These are phyloP conservation scores for Leptosomus discolor DNA, from an alignment of 2,113 vertebrate species.

Conservation along the genomic window DNA sequence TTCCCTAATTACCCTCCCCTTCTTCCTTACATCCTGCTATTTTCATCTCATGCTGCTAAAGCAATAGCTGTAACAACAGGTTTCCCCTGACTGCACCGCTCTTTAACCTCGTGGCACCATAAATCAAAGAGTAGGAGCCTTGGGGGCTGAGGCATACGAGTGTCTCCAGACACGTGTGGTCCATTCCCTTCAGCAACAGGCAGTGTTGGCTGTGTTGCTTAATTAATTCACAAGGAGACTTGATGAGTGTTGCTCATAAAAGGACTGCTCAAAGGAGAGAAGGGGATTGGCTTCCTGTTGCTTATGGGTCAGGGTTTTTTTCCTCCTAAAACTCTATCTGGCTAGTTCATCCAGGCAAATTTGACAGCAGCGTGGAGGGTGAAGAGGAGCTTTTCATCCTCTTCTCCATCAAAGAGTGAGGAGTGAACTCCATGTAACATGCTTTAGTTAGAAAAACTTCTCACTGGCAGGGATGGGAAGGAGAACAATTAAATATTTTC, in stretches of 20 bases:
- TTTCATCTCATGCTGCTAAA: background rate
- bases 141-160: background rate
- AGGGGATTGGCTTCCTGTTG: background rate
- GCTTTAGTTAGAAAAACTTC: background rate
- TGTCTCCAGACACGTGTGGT: background rate
- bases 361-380: background rate
- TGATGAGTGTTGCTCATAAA: background rate
- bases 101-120: background rate
- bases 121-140: background rate
- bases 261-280: background rate
- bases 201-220: background rate
- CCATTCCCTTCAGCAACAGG: background rate
- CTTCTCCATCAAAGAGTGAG: background rate
- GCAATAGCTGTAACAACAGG: background rate
- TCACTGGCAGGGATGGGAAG: background rate
- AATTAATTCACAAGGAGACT: background rate
- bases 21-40: background rate
- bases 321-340: accelerated
- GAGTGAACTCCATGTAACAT: background rate
- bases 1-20: background rate
- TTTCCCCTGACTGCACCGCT: background rate
- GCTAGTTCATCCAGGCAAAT: background rate
- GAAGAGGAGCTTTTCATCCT: background rate
- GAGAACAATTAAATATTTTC: background rate
- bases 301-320: background rate